Base-by-base conservation (phyloP, 2,797 vertebrate genomes). In the Luscinia megarhynchos region DNA sequence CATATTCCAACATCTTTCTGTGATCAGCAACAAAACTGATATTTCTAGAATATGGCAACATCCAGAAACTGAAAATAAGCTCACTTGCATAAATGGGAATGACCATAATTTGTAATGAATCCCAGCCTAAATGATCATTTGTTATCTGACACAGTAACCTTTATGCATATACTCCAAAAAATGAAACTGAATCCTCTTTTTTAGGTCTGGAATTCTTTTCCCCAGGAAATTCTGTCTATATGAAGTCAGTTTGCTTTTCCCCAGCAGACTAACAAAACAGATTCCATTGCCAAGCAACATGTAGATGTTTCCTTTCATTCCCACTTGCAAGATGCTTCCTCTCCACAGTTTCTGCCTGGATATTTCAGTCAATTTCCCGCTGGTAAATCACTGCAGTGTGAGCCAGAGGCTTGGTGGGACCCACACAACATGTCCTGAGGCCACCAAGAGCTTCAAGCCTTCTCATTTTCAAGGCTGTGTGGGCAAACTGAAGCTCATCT, bases 201-300 rank as follows among this genome's bases (percentile, higher is more conserved):
- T 48, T 16, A 57, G 10, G 14, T 72, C 55, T 55, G 72, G 51
- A 69, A 59, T 88, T 15, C 40, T 88, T 75, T 78, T 84, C 40
- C 54, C 58, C 48, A 77, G 84, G 64, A 88, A 90, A 94, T 88
- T 73, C 64, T 91, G 85, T 9, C 79, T 83, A 61, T 55, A 22
- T 64, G 84, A 93, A 87, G 87, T 87, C 84, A 34, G 46, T 54
- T 75, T 78, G 76, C 51, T 91, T 90, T 76, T 81, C 45, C 48
- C 58, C 53, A 14, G 62, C 34, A 61, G 73, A 61, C 55, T 80
- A 83, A 89, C 78, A 68, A 68, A 87, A 51, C 58, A 91, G 59
- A 57, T 69, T 38, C 23, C 48, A 84, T 4, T 90, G 82, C 89
- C 82, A 91, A 51, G 61, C 51, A 94, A 88, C 34, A 0, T 2